Conservation (phyloP, 53 echinoderm and acorn worm species). For the Antedon mediterranea region DNA sequence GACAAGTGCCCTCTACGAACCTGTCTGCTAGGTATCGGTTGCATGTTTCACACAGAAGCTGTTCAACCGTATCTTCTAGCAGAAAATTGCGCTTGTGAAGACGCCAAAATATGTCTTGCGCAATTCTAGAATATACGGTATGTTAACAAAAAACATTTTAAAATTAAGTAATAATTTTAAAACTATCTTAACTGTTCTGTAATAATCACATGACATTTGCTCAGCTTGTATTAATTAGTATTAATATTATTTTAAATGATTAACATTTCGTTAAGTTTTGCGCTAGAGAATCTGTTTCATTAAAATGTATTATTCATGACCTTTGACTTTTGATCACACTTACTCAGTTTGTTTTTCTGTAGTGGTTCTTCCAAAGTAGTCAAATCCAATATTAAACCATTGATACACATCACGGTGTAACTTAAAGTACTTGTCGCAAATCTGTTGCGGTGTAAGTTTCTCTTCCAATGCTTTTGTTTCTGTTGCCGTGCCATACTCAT, state of each 20-base stretch:
- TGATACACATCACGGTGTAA: conserved; percentile 73
- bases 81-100: conserved; percentile 46
- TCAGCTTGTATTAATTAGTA: too few relatives aligned
- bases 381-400: conserved; percentile 93
- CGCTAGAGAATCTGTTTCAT: too few relatives aligned
- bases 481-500: conserved; percentile 96
- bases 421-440: conserved; percentile 89
- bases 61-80: conserved; percentile 74
- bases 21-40: conserved; percentile 81
- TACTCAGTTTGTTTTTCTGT: conserved; percentile 87
- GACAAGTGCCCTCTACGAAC: conserved; percentile 91
- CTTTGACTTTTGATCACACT: not conserved
- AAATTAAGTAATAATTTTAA: not conserved
- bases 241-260: too few relatives aligned
- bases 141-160: not conserved
- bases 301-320: too few relatives aligned
- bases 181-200: too few relatives aligned
- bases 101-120: conserved; percentile 90
- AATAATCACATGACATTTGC: too few relatives aligned
- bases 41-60: conserved; percentile 70
- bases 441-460: conserved; percentile 78
- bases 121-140: conserved; percentile 39
- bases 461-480: conserved; percentile 95
- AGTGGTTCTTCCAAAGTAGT: conserved; percentile 84
- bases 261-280: too few relatives aligned